Conservation (phyloP, 2,888 invertebrate species). For the Rotaria sp. region DNA sequence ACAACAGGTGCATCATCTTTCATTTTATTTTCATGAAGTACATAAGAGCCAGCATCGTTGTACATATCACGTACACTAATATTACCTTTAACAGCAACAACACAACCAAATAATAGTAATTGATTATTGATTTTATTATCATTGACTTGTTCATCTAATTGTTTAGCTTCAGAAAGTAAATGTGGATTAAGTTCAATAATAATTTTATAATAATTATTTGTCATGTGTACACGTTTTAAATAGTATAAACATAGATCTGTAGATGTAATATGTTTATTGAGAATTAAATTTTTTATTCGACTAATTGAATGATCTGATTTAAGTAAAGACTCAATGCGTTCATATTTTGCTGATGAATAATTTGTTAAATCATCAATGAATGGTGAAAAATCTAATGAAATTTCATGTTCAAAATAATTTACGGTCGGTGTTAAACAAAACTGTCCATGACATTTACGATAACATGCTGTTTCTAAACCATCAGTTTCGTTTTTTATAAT, state of each 20-base stretch:
- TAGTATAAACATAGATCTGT: background rate
- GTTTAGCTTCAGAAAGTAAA: background rate
- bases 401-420: slow-evolving; percentile 14
- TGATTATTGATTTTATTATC: background rate
- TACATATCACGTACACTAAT: slow-evolving; percentile 5
- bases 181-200: slow-evolving; percentile 17
- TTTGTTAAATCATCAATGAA: background rate
- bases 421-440: background rate
- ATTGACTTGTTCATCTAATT: background rate
- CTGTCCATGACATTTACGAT: slow-evolving; percentile 8
- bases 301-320: background rate
- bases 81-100: slow-evolving; percentile 2
- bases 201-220: slow-evolving; percentile 15
- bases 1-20: background rate
- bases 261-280: background rate
- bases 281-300: background rate
- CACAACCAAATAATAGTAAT: background rate
- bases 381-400: slow-evolving; percentile 18
- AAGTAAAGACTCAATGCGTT: background rate
- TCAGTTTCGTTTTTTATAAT: background rate
- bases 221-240: slow-evolving; percentile 23
- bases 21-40: background rate
- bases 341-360: background rate
- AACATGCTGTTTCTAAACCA: slow-evolving; percentile 21
- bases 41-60: slow-evolving; percentile 5